Conservation (phyloP, 1,140 invertebrate species). For the Drosophila truncata region DNA sequence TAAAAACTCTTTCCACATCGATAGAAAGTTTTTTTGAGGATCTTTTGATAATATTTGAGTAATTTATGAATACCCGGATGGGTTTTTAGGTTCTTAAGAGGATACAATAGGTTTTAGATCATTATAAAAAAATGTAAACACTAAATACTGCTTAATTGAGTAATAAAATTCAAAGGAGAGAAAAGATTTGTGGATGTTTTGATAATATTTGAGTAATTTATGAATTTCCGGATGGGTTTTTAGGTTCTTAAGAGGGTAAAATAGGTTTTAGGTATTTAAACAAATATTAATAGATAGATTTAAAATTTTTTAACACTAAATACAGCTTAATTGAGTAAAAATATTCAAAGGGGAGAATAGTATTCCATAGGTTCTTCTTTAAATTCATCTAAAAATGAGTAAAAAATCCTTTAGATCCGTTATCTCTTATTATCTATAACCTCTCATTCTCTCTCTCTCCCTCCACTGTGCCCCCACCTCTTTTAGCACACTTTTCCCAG, state of each 20-base stretch:
- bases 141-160: too few species aligned
- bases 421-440: background rate
- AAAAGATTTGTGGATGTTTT: background rate
- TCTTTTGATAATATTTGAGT: slow-evolving; percentile 1
- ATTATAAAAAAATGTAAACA: too few species aligned
- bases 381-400: too few species aligned
- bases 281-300: too few species aligned
- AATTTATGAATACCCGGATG: background rate
- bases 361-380: background rate
- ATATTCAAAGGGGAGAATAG: background rate
- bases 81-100: background rate
- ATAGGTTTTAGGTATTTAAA: background rate
- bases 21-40: slow-evolving; percentile 8
- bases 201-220: slow-evolving; percentile 13
- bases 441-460: background rate
- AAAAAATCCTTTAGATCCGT: background rate
- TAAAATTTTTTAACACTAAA: background rate
- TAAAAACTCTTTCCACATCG: background rate
- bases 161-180: too few species aligned
- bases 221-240: background rate
- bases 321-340: background rate
- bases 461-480: background rate
- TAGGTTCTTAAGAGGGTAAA: background rate
- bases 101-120: background rate
- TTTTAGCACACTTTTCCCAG: slow-evolving; percentile 21